phyloP scores from a whole-genome alignment of 2,113 vertebrate genomes.

The Corythoichthys haematopterus region DNA sequence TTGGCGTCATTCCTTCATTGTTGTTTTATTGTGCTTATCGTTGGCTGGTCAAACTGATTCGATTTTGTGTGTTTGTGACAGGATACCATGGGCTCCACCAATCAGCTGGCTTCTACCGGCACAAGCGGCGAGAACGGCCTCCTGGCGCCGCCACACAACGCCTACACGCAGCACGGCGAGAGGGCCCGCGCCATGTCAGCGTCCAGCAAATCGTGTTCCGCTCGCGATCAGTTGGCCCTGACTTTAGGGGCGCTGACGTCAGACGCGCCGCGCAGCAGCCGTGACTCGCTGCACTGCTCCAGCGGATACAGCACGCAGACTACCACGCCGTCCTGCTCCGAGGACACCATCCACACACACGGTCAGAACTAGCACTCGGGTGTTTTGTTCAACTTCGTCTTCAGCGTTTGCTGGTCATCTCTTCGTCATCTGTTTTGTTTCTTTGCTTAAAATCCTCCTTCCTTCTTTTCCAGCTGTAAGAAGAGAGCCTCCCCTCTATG shows the following conservation, averaged over 20 bases:
- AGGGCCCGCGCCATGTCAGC: slow-evolving; percentile 59
- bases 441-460: slow-evolving; percentile 38
- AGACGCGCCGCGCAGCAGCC: slow-evolving; percentile 69
- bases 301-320: slow-evolving; percentile 83
- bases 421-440: slow-evolving; percentile 12
- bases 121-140: slow-evolving; percentile 53
- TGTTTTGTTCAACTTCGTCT: background rate
- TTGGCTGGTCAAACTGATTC: background rate
- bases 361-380: slow-evolving; percentile 46
- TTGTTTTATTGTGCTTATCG: background rate
- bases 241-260: slow-evolving; percentile 64
- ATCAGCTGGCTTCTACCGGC: slow-evolving; percentile 33
- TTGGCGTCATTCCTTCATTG: background rate
- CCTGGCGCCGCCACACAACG: slow-evolving; percentile 38
- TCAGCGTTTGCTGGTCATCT: background rate
- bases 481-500: slow-evolving; percentile 75
- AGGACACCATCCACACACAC: slow-evolving; percentile 80
- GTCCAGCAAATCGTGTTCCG: slow-evolving; percentile 63
- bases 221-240: slow-evolving; percentile 73
- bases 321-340: slow-evolving; percentile 80
- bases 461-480: slow-evolving; percentile 75
- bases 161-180: slow-evolving; percentile 46
- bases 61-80: slow-evolving; percentile 6
- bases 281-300: slow-evolving; percentile 80
- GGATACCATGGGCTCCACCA: slow-evolving; percentile 44